Base-by-base conservation (phyloP, 2,888 invertebrate genomes). In the Zele albiditarsus region DNA sequence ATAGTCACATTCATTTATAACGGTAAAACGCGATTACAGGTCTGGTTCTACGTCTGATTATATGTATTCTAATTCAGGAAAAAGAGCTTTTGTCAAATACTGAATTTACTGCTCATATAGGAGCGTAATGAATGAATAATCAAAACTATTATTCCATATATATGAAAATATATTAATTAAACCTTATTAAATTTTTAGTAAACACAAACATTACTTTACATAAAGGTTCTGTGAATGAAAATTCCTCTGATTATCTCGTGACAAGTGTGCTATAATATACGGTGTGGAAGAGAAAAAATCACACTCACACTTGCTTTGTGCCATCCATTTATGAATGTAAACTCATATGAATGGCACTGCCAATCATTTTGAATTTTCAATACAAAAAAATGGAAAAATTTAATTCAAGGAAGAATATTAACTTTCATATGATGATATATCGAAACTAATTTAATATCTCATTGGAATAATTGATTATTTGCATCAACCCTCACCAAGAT, bases 1-100 rank as follows among this genome's bases (percentile, higher is more conserved):
- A 46, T 16, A 46, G n/a, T 46, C 46, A n/a, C 46, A 62, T 62
- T 62, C 62, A 62, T 28, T n/a, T n/a, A 31, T 62, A 62, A 62
- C 62, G 62, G 62, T 62, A 62, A 38, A 31, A 62, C 46, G n/a
- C 6, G 46, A 62, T 62, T 62, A 62, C 62, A 28, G 16, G 62
- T 31, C 62, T 28, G 31, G 14, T 14, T 62, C 31, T 28, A 31
- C 62, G 12, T 62, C 62, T 31, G 28, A 60, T 27, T 12, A 31
- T 28, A 38, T 62, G 27, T 62, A 62, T 31, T 28, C 62, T 10
- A 14, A 62, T 28, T 16, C n/a, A 27, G 28, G 16, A 62, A 31
- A 6, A 33, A 33, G 16, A 46, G 62, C 62, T 62, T 62, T 31
- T 16, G 12, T n/a, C 16, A 60, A 38, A 38, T 38, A 38, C 1